Evolutionary conservation across 2,888 invertebrate genomes (phyloP).

Genomic region (Seira musarum): DNA sequence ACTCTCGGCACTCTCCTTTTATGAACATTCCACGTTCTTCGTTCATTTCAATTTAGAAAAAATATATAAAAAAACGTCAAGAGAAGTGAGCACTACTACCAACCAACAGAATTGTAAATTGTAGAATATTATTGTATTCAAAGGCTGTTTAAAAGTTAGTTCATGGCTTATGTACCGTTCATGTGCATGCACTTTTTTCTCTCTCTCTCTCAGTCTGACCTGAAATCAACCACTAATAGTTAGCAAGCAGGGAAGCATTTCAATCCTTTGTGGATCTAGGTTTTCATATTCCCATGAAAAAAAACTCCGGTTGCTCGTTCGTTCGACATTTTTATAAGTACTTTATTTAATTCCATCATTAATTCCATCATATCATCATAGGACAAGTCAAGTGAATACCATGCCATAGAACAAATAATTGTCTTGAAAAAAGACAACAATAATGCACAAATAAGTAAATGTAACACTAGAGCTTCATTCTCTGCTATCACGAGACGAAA

Average conservation of each 20-base stretch:
- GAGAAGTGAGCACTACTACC: too few species aligned
- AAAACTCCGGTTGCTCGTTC: conserved; percentile 49
- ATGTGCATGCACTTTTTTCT: conserved; percentile 8
- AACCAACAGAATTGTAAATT: too few species aligned
- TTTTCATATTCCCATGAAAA: conserved; percentile 62
- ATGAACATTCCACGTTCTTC: too few species aligned
- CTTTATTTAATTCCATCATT: conserved; percentile 23
- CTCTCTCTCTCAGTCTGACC: conserved; percentile 44
- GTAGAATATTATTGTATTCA: too few species aligned
- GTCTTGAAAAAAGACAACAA: conserved; percentile 21
- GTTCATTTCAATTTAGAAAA: too few species aligned
- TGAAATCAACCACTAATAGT: conserved; percentile 39
- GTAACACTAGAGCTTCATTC: too few species aligned
- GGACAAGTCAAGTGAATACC: too few species aligned
- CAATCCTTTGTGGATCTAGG: conserved; percentile 56
- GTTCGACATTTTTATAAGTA: conserved; percentile 46
- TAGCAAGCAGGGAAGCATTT: conserved; percentile 22
- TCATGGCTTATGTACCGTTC: conserved; percentile 9
- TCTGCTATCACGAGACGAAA: background rate
- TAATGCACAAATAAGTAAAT: conserved; percentile 23
- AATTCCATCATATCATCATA: conserved; percentile 1
- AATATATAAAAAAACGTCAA: too few species aligned
- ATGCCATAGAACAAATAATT: conserved; percentile 1
- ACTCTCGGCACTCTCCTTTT: too few species aligned
- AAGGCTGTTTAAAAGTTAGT: too few species aligned